phyloP scores from a whole-genome alignment of 2,888 invertebrate genomes.

The Scaptomyza cyrtandrae region DNA sequence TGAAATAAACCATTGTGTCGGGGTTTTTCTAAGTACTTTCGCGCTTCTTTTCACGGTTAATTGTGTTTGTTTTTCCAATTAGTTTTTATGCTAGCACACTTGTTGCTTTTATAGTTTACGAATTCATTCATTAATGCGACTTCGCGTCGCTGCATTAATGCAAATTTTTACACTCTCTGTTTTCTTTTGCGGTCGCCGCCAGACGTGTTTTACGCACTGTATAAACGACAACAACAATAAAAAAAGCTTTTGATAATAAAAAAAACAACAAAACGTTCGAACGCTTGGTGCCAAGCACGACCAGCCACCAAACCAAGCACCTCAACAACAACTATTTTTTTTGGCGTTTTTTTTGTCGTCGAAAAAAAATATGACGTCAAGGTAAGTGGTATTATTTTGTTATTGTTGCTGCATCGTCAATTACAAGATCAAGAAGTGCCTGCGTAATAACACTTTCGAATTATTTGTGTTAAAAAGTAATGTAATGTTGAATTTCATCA shows the following conservation, averaged over 20 bases:
- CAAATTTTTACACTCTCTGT: slow-evolving; percentile 65
- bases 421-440: slow-evolving; percentile 66
- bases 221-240: slow-evolving; percentile 34
- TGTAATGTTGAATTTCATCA: slow-evolving; percentile 57
- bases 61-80: slow-evolving; percentile 68
- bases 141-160: slow-evolving; percentile 60
- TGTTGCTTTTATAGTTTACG: slow-evolving; percentile 39
- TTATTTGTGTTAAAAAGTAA: slow-evolving; percentile 39
- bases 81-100: slow-evolving; percentile 35
- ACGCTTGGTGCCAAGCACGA: slow-evolving; percentile 74
- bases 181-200: slow-evolving; percentile 32
- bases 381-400: slow-evolving; percentile 63
- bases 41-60: slow-evolving; percentile 50
- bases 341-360: slow-evolving; percentile 61
- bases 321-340: slow-evolving; percentile 45
- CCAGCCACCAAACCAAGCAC: slow-evolving; percentile 54
- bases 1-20: slow-evolving; percentile 82
- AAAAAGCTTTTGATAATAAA: slow-evolving; percentile 54
- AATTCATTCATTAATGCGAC: slow-evolving; percentile 71
- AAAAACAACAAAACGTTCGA: slow-evolving; percentile 59
- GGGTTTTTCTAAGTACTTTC: slow-evolving; percentile 30
- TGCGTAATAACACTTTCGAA: slow-evolving; percentile 71
- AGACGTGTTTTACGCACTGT: slow-evolving; percentile 68
- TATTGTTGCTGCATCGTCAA: slow-evolving; percentile 41
- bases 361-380: slow-evolving; percentile 77